Conservation (phyloP, 2,888 invertebrate species). For the Yponomeuta sedellus region DNA sequence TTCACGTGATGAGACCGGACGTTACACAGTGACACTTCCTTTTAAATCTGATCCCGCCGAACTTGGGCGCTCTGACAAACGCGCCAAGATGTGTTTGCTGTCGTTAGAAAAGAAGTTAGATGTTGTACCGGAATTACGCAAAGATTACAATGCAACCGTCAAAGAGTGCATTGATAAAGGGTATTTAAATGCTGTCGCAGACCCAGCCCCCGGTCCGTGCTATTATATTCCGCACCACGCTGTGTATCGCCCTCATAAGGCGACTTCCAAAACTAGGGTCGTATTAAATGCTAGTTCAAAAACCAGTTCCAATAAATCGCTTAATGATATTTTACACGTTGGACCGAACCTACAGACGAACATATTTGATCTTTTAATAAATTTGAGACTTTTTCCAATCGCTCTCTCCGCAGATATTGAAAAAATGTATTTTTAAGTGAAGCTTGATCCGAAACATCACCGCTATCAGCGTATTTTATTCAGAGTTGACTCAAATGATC, state of each 20-base stretch:
- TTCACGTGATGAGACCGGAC: too few species aligned
- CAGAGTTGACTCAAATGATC: not conserved
- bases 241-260: slow-evolving; percentile 8
- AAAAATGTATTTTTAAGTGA: slow-evolving; percentile 10
- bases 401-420: slow-evolving; percentile 8
- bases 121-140: too few species aligned
- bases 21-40: too few species aligned
- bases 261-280: slow-evolving; percentile 3
- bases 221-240: slow-evolving; percentile 14
- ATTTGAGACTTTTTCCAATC: slow-evolving; percentile 9
- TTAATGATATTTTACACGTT: slow-evolving; percentile 9
- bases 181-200: too few species aligned
- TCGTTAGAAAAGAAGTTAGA: too few species aligned
- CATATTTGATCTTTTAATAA: slow-evolving; percentile 9
- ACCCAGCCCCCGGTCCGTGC: too few species aligned
- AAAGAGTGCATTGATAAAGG: too few species aligned
- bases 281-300: slow-evolving; percentile 13
- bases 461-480: slow-evolving; percentile 3
- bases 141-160: too few species aligned
- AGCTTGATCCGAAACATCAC: slow-evolving; percentile 1
- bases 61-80: too few species aligned
- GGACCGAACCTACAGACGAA: slow-evolving; percentile 12
- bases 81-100: too few species aligned
- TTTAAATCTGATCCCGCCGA: too few species aligned
- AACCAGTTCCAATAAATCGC: slow-evolving; percentile 8